Evolutionary conservation across 2,113 vertebrate genomes (phyloP).

Genomic region (Caloenas nicobarica): DNA sequence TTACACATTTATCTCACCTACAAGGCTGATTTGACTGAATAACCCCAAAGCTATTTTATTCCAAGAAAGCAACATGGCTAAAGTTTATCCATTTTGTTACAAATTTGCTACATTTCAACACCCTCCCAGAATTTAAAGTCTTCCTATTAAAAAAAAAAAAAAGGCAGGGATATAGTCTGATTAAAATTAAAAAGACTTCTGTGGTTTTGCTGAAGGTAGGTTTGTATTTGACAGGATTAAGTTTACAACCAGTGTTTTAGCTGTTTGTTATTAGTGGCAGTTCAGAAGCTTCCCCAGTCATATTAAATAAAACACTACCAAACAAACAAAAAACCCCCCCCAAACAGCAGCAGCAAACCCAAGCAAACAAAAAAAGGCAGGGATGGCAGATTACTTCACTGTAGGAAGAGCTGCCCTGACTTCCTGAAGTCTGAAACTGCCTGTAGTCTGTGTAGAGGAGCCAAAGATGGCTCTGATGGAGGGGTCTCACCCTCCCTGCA

Average conservation of each 20-base stretch:
- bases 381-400: background rate
- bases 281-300: background rate
- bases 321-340: background rate
- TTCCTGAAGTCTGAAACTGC: background rate
- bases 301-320: background rate
- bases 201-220: background rate
- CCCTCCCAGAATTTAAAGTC: background rate
- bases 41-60: background rate
- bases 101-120: background rate
- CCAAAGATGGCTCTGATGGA: background rate
- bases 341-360: background rate
- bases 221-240: background rate
- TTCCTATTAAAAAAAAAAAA: background rate
- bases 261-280: background rate
- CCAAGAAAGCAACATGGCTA: background rate
- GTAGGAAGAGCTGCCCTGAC: background rate
- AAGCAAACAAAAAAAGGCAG: background rate
- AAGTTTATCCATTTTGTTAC: background rate
- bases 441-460: background rate
- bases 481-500: background rate
- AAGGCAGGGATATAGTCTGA: background rate
- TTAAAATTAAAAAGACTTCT: background rate
- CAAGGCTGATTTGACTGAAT: background rate
- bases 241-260: background rate
- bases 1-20: background rate